Base-by-base conservation (phyloP, 2,888 invertebrate genomes). In the Agonopterix arenella region DNA sequence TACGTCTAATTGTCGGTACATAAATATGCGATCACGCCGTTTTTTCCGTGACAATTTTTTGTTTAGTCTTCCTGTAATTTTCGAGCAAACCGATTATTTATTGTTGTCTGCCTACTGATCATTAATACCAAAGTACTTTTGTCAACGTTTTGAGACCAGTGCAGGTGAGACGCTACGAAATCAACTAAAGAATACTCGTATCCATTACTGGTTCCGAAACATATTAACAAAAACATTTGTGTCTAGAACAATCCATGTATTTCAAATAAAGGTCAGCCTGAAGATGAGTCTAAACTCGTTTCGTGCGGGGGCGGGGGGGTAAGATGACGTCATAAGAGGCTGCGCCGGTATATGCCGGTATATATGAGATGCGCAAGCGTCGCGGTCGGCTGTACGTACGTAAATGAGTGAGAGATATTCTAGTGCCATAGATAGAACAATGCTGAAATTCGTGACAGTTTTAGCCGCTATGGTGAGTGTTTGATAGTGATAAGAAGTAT, bases 261-360 rank as follows among this genome's bases (percentile, higher is more conserved):
- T 45, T 53, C 51, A 57, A 63, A 71, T 62, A 65, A 70, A 75
- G 78, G 78, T 79, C 77, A 76, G 61, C 76, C 73, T 62, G 79
- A 76, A 77, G 84, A 84, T 79, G 82, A 64, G 71, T 62, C 55
- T 47, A 47, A 63, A 78, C 80, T 80, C 56, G 73, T 81, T 84
- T 82, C 43, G 55, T 53, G 56, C 56, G 59, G 53, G 49, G 51
- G 58, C 48, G 51, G 59, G 58, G 59, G 58, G 60, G 57, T 36
- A 16, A 5, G 28, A 52, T 85, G 82, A 85, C 84, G 84, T 86
- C 84, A 83, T 57, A 40, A 77, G 79, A 83, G 80, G 77, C 82
- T 82, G 81, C 62, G 70, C 53, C 57, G 72, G 67, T 88, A 28
- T 28, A 28, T 28, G 28, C 28, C 28, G 28, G 28, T 28, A 28